Base-by-base conservation (phyloP, 2,888 invertebrate genomes). In the Baccha elongata region DNA sequence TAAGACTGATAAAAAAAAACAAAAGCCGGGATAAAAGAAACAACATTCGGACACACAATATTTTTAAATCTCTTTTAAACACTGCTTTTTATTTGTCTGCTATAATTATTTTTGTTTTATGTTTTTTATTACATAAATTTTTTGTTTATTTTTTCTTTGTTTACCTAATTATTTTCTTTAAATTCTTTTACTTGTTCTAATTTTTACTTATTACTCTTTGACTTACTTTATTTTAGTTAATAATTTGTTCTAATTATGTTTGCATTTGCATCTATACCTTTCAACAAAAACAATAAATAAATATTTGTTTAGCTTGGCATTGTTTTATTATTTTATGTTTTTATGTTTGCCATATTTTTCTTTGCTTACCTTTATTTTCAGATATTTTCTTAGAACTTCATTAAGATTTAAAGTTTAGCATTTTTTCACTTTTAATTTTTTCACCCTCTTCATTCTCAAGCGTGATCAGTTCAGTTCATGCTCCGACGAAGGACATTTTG, bases 1-100 rank as follows among this genome's bases (percentile, higher is more conserved):
- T 60, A 79, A 73, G 79, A 79, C 73, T 73, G 79, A n/a, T n/a
- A n/a, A n/a, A 79, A 62, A 13, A 48, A 29, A 55, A 71, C 15
- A 60, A 19, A 52, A 32, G 44, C 17, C 58, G 21, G 6, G 19
- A 46, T 32, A 32, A 32, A 21, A 42, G 6, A 69, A 32, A 13
- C 4, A 19, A 15, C 8, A 19, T n/a, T n/a, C n/a, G n/a, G n/a
- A n/a, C n/a, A n/a, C n/a, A n/a, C n/a, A n/a, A n/a, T 8, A 21
- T 13, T 26, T 42, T 44, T 6, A 26, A 11, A 37, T 42, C 40
- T 29, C 13, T 23, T 23, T 58, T 40, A 35, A 35, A 15, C n/a
- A n/a, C n/a, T 53, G 55, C 1, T 37, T 52, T 44, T 32, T 50
- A 11, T 37, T 35, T 21, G 35, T n/a, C n/a, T n/a, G n/a, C n/a